phyloP scores from a whole-genome alignment of 2,797 vertebrate genomes.

The Aphelocoma californica region DNA sequence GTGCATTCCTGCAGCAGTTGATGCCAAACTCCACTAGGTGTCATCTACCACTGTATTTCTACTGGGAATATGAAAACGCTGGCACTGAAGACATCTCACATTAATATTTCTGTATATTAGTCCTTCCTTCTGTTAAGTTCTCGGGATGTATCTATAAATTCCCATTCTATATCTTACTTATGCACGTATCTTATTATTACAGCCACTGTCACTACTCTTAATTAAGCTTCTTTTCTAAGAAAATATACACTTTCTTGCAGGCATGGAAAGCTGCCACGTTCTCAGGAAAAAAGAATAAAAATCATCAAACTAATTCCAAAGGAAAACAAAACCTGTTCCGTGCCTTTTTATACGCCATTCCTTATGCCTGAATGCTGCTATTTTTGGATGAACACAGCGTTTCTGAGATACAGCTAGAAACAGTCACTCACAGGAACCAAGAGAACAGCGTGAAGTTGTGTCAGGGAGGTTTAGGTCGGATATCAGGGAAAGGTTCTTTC shows the following conservation, averaged over 20 bases:
- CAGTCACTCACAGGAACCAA: background rate
- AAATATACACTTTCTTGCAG: background rate
- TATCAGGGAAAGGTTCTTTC: background rate
- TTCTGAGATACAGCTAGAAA: background rate
- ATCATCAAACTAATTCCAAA: background rate
- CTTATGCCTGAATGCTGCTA: background rate
- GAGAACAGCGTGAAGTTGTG: rapidly evolving
- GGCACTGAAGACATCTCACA: rapidly evolving
- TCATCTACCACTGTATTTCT: conserved; percentile 37
- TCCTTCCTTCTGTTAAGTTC: background rate
- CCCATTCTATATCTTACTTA: background rate
- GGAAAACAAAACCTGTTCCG: background rate
- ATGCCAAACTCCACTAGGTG: conserved; percentile 35
- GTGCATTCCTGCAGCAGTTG: background rate
- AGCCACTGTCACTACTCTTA: background rate
- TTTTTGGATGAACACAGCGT: background rate
- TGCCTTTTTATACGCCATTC: background rate
- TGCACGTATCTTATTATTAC: background rate
- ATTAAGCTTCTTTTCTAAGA: background rate
- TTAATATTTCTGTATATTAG: background rate
- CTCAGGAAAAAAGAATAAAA: background rate
- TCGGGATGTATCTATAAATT: background rate
- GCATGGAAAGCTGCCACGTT: background rate
- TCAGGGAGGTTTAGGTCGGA: background rate
- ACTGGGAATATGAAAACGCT: background rate